A percentile compares a stretch with the other conserved stretches of the same genome.
phyloP scores from a whole-genome alignment of 2,113 vertebrate species.

The Lethenteron camtschaticum region DNA sequence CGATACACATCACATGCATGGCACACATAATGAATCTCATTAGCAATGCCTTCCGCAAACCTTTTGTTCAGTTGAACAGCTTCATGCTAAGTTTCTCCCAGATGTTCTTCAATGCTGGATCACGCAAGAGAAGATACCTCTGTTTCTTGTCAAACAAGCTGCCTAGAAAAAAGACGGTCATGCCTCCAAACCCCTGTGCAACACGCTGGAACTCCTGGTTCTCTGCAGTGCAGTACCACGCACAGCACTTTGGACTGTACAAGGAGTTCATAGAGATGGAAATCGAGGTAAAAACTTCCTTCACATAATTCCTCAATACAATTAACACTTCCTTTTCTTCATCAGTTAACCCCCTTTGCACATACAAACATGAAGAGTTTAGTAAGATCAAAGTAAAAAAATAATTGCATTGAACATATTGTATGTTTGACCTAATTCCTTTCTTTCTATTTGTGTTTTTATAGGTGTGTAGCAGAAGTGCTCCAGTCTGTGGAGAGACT shows the following conservation, averaged over 20 bases:
- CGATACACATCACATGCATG: neutral
- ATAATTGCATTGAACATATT: too few relatives aligned
- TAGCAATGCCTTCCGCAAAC: slow-evolving; percentile 7
- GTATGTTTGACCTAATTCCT: too few relatives aligned
- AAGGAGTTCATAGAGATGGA: slow-evolving; percentile 5
- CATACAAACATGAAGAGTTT: too few relatives aligned
- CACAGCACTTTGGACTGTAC: neutral
- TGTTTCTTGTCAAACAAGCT: too few relatives aligned
- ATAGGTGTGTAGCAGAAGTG: slow-evolving; percentile 7
- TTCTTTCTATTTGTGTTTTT: neutral
- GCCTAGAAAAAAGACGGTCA: slow-evolving; percentile 1
- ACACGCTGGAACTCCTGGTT: slow-evolving; percentile 9
- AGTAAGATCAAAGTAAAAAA: too few relatives aligned
- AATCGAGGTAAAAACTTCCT: neutral
- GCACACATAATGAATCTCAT: slow-evolving; percentile 11
- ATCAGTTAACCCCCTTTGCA: too few relatives aligned
- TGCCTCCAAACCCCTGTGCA: slow-evolving; percentile 10
- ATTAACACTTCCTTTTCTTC: too few relatives aligned
- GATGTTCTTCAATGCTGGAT: too few relatives aligned
- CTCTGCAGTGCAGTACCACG: neutral
- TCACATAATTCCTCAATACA: too few relatives aligned
- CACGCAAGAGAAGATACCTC: too few relatives aligned
- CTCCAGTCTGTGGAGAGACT: slow-evolving; percentile 11
- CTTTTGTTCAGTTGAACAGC: too few relatives aligned
- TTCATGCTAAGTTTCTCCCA: too few relatives aligned